These are phyloP conservation scores for Pachypanchax playfairii DNA, from an alignment of 2,113 vertebrate species.

Conservation along the genomic window DNA sequence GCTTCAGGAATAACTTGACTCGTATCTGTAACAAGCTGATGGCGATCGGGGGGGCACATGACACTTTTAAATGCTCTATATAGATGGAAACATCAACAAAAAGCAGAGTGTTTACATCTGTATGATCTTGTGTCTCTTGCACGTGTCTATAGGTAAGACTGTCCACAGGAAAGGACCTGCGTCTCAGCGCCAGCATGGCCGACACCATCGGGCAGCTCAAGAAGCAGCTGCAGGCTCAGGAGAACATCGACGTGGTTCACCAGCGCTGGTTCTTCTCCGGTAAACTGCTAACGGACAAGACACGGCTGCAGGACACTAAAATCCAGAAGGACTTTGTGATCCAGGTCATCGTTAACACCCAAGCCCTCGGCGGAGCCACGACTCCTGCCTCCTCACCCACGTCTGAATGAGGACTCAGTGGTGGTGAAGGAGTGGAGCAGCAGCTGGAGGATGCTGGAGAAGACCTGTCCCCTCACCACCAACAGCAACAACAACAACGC, in stretches of 20 bases:
- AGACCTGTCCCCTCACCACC: neutral
- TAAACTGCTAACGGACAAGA: slow-evolving; percentile 96
- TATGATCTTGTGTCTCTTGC: neutral
- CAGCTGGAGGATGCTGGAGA: neutral
- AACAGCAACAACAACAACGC: slow-evolving; percentile 8
- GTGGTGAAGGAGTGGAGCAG: neutral
- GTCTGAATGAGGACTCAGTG: slow-evolving; percentile 38
- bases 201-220: slow-evolving; percentile 95
- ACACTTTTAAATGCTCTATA: no score
- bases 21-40: no score
- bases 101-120: no score
- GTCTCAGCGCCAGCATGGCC: slow-evolving; percentile 91
- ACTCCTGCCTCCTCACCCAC: slow-evolving; percentile 49
- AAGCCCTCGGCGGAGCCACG: slow-evolving; percentile 73
- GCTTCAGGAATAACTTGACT: neutral
- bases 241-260: slow-evolving; percentile 88
- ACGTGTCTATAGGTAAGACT: slow-evolving; percentile 79
- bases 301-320: slow-evolving; percentile 94
- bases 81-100: no score
- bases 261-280: slow-evolving; percentile 99
- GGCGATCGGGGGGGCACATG: no score
- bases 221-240: slow-evolving; percentile 92
- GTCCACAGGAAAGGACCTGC: slow-evolving; percentile 93
- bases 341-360: slow-evolving; percentile 96
- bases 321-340: slow-evolving; percentile 99